These are phyloP conservation scores for Sphenopsis melanotis DNA, from an alignment of 2,797 vertebrate genomes.

Conservation along the genomic window DNA sequence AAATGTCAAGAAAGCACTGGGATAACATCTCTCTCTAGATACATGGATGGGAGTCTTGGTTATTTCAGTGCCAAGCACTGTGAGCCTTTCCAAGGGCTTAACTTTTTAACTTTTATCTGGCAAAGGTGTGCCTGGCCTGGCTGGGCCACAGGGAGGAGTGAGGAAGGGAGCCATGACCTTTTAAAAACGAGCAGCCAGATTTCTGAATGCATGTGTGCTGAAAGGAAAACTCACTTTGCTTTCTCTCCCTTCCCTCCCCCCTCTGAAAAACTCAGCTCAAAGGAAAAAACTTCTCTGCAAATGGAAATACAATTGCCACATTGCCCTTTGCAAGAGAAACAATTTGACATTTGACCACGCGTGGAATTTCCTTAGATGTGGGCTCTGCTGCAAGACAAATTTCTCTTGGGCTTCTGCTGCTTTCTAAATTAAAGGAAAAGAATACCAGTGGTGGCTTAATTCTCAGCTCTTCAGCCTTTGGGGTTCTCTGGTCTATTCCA, in stretches of 20 bases:
- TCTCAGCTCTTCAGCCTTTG: background rate
- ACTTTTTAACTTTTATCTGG: background rate
- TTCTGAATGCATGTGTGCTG: background rate
- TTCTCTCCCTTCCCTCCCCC: background rate
- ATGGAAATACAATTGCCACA: slow-evolving; percentile 5
- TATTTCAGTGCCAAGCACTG: background rate
- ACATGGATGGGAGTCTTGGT: background rate
- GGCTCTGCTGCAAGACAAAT: background rate
- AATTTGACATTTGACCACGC: background rate
- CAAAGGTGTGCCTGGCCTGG: background rate
- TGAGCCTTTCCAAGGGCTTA: background rate
- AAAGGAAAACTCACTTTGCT: background rate
- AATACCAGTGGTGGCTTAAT: background rate
- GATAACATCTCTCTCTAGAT: background rate
- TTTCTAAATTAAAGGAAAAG: background rate
- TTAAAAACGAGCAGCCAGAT: background rate
- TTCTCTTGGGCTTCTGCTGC: background rate
- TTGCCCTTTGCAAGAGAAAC: slow-evolving; percentile 7
- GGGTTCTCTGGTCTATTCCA: background rate
- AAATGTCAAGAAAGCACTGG: background rate
- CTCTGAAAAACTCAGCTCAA: background rate
- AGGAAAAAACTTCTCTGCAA: slow-evolving; percentile 20
- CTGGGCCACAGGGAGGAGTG: rapidly evolving
- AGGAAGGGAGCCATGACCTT: background rate
- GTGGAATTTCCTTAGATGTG: background rate